These are phyloP conservation scores for Cichladusa arquata DNA, from an alignment of 2,113 vertebrate species.

Conservation along the genomic window DNA sequence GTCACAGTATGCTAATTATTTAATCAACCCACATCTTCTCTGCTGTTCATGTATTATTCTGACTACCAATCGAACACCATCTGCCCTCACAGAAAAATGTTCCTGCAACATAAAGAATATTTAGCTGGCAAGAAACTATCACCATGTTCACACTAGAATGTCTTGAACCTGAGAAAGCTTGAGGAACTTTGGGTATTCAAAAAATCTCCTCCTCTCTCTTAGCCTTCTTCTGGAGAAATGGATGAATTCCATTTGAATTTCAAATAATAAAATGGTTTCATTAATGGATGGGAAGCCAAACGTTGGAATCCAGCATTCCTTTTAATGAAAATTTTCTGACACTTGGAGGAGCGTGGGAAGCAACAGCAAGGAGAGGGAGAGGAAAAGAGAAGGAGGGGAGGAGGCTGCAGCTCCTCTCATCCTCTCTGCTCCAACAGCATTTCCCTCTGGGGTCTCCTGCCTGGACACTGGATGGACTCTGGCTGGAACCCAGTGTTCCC, in stretches of 20 bases:
- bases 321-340: neutral
- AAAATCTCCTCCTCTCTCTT: neutral
- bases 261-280: neutral
- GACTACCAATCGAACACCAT: constrained; percentile 49
- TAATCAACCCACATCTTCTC: constrained; percentile 59
- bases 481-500: neutral
- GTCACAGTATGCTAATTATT: constrained; percentile 62
- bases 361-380: neutral
- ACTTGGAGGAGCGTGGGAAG: neutral
- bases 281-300: neutral
- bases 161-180: neutral
- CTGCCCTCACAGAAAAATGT: constrained; percentile 51
- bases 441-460: neutral
- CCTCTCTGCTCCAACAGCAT: fast-evolving
- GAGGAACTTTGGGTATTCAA: neutral
- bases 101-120: constrained; percentile 38
- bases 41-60: constrained; percentile 60
- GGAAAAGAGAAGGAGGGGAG: neutral
- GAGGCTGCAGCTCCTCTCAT: fast-evolving
- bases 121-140: neutral
- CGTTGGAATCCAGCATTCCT: neutral
- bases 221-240: neutral
- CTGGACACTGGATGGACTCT: neutral
- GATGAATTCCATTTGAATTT: neutral
- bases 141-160: neutral